Evolutionary conservation across 2,888 invertebrate species (phyloP), one percentile per base, ranked within the genome.

Genomic region (Drosophila neutralis): DNA sequence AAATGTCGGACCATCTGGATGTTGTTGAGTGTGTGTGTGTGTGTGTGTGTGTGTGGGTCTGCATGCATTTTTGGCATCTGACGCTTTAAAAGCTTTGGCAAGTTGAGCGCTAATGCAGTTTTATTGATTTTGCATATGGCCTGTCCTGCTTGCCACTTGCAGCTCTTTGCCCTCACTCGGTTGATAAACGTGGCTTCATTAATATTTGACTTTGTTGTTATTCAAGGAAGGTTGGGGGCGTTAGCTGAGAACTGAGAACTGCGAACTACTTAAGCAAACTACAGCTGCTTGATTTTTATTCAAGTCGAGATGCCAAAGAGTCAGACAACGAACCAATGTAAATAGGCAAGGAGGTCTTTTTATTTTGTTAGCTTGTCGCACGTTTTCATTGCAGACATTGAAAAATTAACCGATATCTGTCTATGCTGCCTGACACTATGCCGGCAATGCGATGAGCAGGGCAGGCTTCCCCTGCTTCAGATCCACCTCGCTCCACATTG

Each of bases 381-480:
- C 90, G 89, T 87, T 82, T 82, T 76, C 79, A 78, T 78, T 85
- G 77, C 71, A 82, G 90, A 90, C 90, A 80, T 89, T 89, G 89
- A 90, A 90, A 89, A 89, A 89, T 89, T 89, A 89, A 84, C 85
- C 75, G 80, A 89, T 87, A 89, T 89, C 87, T 83, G 81, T 89
- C 90, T 82, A 78, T 80, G 87, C 63, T 81, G 75, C 71, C 88
- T 83, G 82, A 81, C 87, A 77, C 74, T 57, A 57, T 79, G 60
- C 35, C 65, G 36, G 45, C 64, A 65, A 51, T 69, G 73, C 73
- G 54, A 57, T 53, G 61, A 57, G 59, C 56, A 54, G 48, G 60
- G 21, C 27, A 24, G 24, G 29, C 61, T 45, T 33, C 45, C 61
- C 42, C 38, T 40, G 31, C 35, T 58, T 59, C 48, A 51, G 36